Percentiles rank a stretch among this genome's conserved stretches.
Conservation (phyloP, 1,140 invertebrate species). For the Aphaenogaster rudis region DNA sequence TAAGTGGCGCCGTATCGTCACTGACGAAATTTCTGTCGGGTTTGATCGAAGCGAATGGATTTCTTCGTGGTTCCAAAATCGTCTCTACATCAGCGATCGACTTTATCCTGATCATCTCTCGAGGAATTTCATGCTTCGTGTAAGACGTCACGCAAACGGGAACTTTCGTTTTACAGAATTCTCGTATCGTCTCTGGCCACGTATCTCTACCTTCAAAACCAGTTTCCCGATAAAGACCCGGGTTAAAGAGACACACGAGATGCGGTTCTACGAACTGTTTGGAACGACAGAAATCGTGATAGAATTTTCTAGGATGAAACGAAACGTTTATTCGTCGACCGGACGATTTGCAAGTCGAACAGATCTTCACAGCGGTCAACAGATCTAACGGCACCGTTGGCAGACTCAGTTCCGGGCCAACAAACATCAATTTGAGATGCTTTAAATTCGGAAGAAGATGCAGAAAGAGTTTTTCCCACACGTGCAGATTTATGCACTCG, state of each 20-base stretch:
- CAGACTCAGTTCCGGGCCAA: slow-evolving; percentile 89
- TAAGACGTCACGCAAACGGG: slow-evolving; percentile 90
- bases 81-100: slow-evolving; percentile 85
- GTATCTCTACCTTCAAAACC: slow-evolving; percentile 89
- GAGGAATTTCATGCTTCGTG: slow-evolving; percentile 89
- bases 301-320: slow-evolving; percentile 88
- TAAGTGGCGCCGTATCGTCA: slow-evolving; percentile 90
- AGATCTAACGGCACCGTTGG: slow-evolving; percentile 87
- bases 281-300: slow-evolving; percentile 88
- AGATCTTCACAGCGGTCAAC: slow-evolving; percentile 86
- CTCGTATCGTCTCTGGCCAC: slow-evolving; percentile 89
- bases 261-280: slow-evolving; percentile 86
- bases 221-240: slow-evolving; percentile 90
- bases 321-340: slow-evolving; percentile 86
- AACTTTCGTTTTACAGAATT: slow-evolving; percentile 85
- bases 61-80: slow-evolving; percentile 87
- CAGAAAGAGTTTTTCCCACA: slow-evolving; percentile 91
- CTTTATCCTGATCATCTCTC: slow-evolving; percentile 88
- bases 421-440: slow-evolving; percentile 88
- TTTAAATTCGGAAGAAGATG: slow-evolving; percentile 89
- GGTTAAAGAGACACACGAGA: slow-evolving; percentile 91
- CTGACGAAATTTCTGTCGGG: slow-evolving; percentile 92
- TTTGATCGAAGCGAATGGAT: slow-evolving; percentile 90
- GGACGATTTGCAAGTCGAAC: slow-evolving; percentile 84
- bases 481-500: slow-evolving; percentile 89